Conservation (phyloP, 1,140 invertebrate species). For the Eupristina koningsbergeri region DNA sequence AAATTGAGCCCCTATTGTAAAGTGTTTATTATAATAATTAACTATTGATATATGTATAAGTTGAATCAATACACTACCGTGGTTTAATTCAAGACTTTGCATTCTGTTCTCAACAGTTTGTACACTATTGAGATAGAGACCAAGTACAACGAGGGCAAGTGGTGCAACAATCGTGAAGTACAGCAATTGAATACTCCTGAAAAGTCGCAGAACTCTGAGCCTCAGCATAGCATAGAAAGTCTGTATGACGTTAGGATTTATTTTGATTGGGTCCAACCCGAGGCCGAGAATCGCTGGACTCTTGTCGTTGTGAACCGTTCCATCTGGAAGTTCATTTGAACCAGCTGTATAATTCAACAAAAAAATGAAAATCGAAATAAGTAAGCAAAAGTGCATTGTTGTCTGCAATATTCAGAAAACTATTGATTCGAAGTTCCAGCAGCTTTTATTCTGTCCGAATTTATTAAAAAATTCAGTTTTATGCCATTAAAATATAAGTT, state of each 20-base stretch:
- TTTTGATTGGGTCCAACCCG: slow-evolving; percentile 74
- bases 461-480: no score
- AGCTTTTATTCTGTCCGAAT: no score
- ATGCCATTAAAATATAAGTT: no score
- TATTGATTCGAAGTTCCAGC: no score
- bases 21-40: no score
- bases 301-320: slow-evolving; percentile 63
- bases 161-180: slow-evolving; percentile 74
- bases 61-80: slow-evolving; percentile 57
- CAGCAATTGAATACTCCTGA: slow-evolving; percentile 71
- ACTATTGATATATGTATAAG: neutral
- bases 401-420: no score
- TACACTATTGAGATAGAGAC: slow-evolving; percentile 80
- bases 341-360: slow-evolving; percentile 54
- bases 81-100: slow-evolving; percentile 76
- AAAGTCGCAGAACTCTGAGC: slow-evolving; percentile 70
- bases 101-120: slow-evolving; percentile 77
- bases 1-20: no score
- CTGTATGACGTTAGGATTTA: slow-evolving; percentile 73
- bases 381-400: neutral
- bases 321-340: slow-evolving; percentile 65
- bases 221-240: slow-evolving; percentile 73
- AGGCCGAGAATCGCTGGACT: slow-evolving; percentile 71
- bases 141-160: slow-evolving; percentile 78
- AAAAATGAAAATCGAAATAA: neutral